These are phyloP conservation scores for Portunus trituberculatus DNA, from an alignment of 1,140 invertebrate species.

Conservation along the genomic window DNA sequence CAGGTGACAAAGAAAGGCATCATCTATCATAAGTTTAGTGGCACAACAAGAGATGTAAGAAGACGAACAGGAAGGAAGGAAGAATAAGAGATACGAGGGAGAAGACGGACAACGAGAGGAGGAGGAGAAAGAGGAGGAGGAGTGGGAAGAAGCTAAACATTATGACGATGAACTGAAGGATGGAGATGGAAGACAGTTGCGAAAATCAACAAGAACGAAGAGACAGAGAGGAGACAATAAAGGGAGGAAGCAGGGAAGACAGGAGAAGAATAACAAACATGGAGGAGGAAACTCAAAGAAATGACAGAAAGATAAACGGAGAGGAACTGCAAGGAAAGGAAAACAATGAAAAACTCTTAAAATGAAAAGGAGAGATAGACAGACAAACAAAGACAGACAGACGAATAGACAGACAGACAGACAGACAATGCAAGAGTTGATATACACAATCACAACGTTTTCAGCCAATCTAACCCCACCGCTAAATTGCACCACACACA, in stretches of 20 bases:
- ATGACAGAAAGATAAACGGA: not conserved
- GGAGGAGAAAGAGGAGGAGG: not conserved
- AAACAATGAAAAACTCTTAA: not conserved
- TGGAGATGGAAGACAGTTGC: not conserved
- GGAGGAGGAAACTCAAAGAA: not conserved
- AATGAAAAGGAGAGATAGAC: not conserved
- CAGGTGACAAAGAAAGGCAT: not conserved
- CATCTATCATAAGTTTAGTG: not conserved
- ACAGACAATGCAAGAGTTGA: too few species aligned
- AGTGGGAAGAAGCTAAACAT: too few species aligned
- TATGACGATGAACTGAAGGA: not conserved
- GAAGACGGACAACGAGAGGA: not conserved
- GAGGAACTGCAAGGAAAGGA: not conserved
- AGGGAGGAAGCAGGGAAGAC: not conserved
- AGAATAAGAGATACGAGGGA: not conserved
- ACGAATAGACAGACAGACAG: too few species aligned
- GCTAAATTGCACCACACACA: too few species aligned
- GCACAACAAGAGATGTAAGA: not conserved
- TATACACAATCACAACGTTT: too few species aligned
- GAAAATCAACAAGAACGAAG: not conserved
- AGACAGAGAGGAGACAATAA: not conserved
- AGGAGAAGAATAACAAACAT: not conserved
- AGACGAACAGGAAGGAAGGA: not conserved
- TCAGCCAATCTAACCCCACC: too few species aligned
- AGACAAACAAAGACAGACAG: too few species aligned